Evolutionary conservation across 2,888 invertebrate genomes (phyloP), one percentile per base, ranked within the genome.

Genomic region (Plagodis dolabraria): DNA sequence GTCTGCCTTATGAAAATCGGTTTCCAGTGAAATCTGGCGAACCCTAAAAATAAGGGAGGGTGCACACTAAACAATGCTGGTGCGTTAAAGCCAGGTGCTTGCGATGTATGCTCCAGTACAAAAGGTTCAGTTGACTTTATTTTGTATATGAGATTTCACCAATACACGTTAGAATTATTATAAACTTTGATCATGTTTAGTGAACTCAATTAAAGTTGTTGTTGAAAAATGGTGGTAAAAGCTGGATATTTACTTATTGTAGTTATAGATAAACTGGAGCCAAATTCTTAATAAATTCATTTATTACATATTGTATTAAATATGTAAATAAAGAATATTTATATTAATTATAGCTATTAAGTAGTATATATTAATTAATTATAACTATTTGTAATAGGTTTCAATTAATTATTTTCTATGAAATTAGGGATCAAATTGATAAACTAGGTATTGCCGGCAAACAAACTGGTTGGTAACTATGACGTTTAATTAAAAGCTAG

Each of bases 71-170:
- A 65, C 64, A 67, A 67, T 65, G 64, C 62, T 42, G 40, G 58
- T 45, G 67, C n/a, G 63, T 63, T 68, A 44, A 63, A 66, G 76
- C 84, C 85, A 81, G 82, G 80, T 82, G 83, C 77, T 72, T 64
- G 66, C 57, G 33, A 53, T 69, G 60, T 58, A 64, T 61, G 68
- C 60, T 60, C 57, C 62, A 49, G 65, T 47, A 81, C 75, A 80
- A 82, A 76, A 75, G 77, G 65, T 72, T 76, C 61, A 69, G 76
- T 80, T 83, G 82, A 84, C 82, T 82, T 78, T 74, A 75, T 77
- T 79, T 74, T 70, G 40, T 40, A 68, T 76, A 71, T 65, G 74
- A 72, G 73, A 75, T 76, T 79, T 63, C 63, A 56, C 50, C 53
- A 52, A 53, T 61, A 10, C 36, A 53, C 58, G 53, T 40, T 59